These are phyloP conservation scores for Bedellia somnulentella DNA, from an alignment of 2,888 invertebrate species.

Conservation along the genomic window DNA sequence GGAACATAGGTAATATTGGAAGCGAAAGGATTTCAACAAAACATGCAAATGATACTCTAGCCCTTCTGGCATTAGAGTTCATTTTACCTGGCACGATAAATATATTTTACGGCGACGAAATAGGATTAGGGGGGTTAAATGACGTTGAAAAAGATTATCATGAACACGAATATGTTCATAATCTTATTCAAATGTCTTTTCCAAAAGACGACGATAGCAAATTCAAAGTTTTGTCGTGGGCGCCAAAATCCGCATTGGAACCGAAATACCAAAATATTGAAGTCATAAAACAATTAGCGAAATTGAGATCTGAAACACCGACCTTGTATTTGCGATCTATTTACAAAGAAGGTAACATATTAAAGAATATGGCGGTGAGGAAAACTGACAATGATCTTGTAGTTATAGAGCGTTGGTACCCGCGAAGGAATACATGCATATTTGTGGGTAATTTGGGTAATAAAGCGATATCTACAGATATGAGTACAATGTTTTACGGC, in stretches of 20 bases:
- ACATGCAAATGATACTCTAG: conserved; percentile 66
- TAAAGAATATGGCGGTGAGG: conserved; percentile 70
- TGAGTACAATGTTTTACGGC: conserved; percentile 76
- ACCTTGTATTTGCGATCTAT: conserved; percentile 74
- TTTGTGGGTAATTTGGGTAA: conserved; percentile 74
- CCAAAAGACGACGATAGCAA: conserved; percentile 29
- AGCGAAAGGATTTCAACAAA: conserved; percentile 61
- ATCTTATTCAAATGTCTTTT: conserved; percentile 74
- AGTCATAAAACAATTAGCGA: conserved; percentile 61
- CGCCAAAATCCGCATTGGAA: conserved; percentile 54
- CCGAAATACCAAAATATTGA: conserved; percentile 53
- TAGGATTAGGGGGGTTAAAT: conserved; percentile 65
- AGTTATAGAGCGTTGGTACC: conserved; percentile 76
- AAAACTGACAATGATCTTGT: conserved; percentile 67
- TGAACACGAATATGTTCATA: conserved; percentile 65
- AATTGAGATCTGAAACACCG: conserved; percentile 64
- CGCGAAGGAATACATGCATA: conserved; percentile 75
- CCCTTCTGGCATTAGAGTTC: conserved; percentile 72
- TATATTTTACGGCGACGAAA: conserved; percentile 91
- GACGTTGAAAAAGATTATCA: conserved; percentile 61
- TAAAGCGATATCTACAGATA: conserved; percentile 64
- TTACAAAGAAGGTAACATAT: conserved; percentile 63
- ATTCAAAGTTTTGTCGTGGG: conserved; percentile 64
- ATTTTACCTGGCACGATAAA: conserved; percentile 84
- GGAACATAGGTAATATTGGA: conserved; percentile 72